These are phyloP conservation scores for Geothlypis trichas DNA, from an alignment of 2,113 vertebrate species.

Conservation along the genomic window DNA sequence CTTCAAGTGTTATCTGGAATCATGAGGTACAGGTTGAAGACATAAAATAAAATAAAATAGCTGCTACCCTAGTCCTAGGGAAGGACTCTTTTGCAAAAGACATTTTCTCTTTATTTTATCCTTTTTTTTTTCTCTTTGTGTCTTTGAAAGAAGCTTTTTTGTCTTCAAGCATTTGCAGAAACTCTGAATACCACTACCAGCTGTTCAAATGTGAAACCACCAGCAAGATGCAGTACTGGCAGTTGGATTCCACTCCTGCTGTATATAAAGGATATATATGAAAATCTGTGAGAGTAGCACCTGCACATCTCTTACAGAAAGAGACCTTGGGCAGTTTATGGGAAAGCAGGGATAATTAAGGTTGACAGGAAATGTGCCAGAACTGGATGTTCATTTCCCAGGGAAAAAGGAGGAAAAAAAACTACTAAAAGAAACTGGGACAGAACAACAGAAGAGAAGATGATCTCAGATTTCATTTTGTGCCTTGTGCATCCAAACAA, in stretches of 20 bases:
- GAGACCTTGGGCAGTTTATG: background rate
- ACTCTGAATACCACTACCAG: background rate
- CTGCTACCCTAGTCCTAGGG: background rate
- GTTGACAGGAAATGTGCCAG: constrained; percentile 33
- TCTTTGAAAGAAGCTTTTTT: background rate
- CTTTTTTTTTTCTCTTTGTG: background rate
- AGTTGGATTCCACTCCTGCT: background rate
- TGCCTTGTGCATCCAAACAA: constrained; percentile 2
- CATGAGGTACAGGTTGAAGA: fast-evolving
- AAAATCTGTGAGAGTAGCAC: constrained; percentile 5
- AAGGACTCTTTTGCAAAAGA: background rate
- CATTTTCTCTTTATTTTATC: background rate
- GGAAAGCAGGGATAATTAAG: constrained; percentile 40
- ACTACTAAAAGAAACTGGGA: constrained; percentile 6
- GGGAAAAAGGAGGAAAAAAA: background rate
- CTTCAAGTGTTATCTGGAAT: background rate
- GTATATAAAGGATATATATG: background rate
- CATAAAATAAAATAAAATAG: background rate
- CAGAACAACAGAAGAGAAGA: constrained; percentile 30
- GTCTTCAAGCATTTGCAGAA: background rate
- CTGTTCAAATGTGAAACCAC: background rate
- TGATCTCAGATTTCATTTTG: constrained; percentile 1
- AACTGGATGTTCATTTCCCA: constrained; percentile 50
- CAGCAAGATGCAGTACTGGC: background rate
- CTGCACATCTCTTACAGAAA: background rate